phyloP scores from a whole-genome alignment of 1,140 invertebrate genomes.

The Andrena cerasifolii region DNA sequence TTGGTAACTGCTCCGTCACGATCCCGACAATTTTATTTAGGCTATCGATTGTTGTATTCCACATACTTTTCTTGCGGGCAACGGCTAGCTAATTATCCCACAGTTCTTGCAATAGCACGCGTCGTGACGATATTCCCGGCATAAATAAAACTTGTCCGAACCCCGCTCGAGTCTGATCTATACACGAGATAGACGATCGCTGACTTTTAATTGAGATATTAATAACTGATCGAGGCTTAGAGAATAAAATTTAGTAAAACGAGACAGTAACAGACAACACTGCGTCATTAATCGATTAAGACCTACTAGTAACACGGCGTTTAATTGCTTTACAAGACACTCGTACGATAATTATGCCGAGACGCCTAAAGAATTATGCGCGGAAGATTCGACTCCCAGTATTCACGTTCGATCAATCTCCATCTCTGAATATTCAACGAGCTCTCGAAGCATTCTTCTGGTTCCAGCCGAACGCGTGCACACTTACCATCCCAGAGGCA shows the following conservation, averaged over 20 bases:
- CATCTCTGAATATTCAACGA: conserved; percentile 40
- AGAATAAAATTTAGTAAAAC: background rate
- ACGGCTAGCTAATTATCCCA: conserved; percentile 30
- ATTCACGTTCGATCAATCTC: background rate
- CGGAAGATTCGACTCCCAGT: background rate
- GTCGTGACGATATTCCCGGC: conserved; percentile 10
- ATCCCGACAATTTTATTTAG: conserved; percentile 49
- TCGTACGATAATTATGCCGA: too few species aligned
- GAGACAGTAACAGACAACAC: background rate
- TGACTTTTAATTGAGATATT: conserved; percentile 42
- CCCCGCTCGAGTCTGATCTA: background rate
- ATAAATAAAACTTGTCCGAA: conserved; percentile 23
- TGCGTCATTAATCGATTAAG: background rate
- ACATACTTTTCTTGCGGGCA: background rate
- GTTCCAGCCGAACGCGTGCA: too few species aligned
- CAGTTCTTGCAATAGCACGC: background rate
- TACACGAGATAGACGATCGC: background rate
- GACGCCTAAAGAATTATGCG: conserved; percentile 3
- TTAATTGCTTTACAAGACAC: background rate
- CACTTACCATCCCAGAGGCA: too few species aligned
- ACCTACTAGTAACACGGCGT: background rate
- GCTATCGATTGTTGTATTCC: conserved; percentile 7
- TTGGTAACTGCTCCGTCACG: conserved; percentile 53
- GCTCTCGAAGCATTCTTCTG: too few species aligned
- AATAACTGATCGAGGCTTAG: conserved; percentile 21